Evolutionary conservation across 2,797 vertebrate species (phyloP).

Genomic region (Chloroceryle inda): DNA sequence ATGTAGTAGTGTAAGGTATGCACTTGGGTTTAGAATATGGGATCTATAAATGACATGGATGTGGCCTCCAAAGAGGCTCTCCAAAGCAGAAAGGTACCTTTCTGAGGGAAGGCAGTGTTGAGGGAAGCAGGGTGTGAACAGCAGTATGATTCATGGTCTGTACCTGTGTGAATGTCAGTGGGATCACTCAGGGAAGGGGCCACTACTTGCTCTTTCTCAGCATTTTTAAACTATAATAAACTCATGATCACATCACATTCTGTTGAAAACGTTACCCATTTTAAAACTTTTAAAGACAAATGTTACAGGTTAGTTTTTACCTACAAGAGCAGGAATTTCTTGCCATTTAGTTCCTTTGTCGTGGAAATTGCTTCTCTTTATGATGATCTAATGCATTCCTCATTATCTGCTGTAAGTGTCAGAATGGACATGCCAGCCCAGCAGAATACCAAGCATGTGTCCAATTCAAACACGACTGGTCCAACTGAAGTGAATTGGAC

Average conservation of each 20-base stretch:
- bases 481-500: not conserved
- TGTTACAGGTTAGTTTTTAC: not conserved
- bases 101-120: not conserved
- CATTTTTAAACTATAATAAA: not conserved
- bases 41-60: not conserved
- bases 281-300: not conserved
- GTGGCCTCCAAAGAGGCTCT: not conserved
- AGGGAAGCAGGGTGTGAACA: not conserved
- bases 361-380: not conserved
- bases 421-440: not conserved
- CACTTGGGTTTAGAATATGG: not conserved
- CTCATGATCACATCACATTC: not conserved
- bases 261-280: not conserved
- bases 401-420: not conserved
- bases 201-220: not conserved
- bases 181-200: not conserved
- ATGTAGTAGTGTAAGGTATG: not conserved
- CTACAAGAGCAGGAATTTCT: not conserved
- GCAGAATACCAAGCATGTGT: not conserved
- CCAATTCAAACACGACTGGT: not conserved
- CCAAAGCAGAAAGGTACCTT: not conserved
- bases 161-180: not conserved
- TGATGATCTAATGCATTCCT: not conserved
- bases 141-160: not conserved
- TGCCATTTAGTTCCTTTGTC: not conserved